Conservation (phyloP, 1,140 invertebrate genomes). For the Heliconius himera region DNA sequence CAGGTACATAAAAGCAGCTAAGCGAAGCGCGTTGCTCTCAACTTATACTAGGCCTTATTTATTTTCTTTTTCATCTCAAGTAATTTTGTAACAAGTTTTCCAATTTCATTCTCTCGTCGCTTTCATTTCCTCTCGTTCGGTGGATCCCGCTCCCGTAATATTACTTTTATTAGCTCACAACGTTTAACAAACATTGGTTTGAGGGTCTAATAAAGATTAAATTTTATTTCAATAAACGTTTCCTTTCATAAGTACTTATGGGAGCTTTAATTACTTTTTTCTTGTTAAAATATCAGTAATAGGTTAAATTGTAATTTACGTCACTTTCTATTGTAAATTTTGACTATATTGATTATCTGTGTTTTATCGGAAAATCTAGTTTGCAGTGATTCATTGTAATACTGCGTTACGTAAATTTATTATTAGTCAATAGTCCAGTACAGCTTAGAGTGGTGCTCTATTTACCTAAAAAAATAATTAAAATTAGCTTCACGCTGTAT, state of each 20-base stretch:
- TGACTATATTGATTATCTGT: not conserved
- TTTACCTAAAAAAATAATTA: no score
- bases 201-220: conserved; percentile 68
- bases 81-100: conserved; percentile 81
- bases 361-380: not conserved
- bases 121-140: conserved; percentile 76
- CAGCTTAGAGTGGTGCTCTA: conserved; percentile 42
- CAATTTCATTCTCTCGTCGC: conserved; percentile 80
- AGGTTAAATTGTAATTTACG: not conserved
- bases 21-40: conserved; percentile 57
- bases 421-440: conserved; percentile 33
- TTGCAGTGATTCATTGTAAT: conserved; percentile 22
- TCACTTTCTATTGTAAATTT: not conserved
- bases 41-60: conserved; percentile 71
- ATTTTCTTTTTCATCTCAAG: conserved; percentile 78
- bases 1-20: conserved; percentile 63
- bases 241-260: not conserved
- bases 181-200: conserved; percentile 79
- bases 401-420: conserved; percentile 32
- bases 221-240: conserved; percentile 48
- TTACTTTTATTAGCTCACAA: conserved; percentile 80
- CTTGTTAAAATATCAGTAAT: not conserved
- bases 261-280: not conserved
- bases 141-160: conserved; percentile 69
- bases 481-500: no score